Base-by-base conservation (phyloP, 2,113 vertebrate species). In the Cairina moschata region DNA sequence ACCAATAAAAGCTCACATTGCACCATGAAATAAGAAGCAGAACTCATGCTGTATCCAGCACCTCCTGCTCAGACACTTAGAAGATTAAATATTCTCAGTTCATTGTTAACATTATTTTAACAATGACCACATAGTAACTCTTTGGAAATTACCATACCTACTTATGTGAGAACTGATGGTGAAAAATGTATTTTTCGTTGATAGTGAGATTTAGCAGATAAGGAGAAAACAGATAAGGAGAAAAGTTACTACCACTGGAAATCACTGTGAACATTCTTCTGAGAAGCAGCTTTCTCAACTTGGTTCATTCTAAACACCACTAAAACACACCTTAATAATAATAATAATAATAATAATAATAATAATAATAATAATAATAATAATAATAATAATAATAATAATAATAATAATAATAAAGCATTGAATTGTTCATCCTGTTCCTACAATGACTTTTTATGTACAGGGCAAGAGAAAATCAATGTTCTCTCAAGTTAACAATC, bases 1-100 rank as follows among this genome's bases (percentile, higher is more conserved):
- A 20, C 46, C 46, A 12, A 22, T 2, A 16, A 60, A 74, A 62
- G 8, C 1, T 5, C 1, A 1, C 22, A n/a, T 2, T 56, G 54
- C 15, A 93, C 9, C n/a, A 62, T 28, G 36, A 68, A 82, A 42
- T 18, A 75, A 46, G 34, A 52, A 58, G 13, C 15, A 78, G 26
- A 82, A 38, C 14, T 82, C 8, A 67, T 68, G 9, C 3, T 67
- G 10, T 17, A 81, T 9, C 3, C 28, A 71, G 25, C 60, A 56
- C 12, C 74, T 71, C 15, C 22, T 55, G 14, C 3, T 44, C 44
- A 56, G 13, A 69, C 59, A 60, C 17, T 34, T 65, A 3, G 8
- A 7, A 3, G 8, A 7, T 38, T 20, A 83, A 83, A 62, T 26
- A n/a, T 77, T 8, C 15, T 91, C 34, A 87, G 34, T 50, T 55